These are phyloP conservation scores for Nettapus auritus DNA, from an alignment of 2,113 vertebrate species.

Conservation along the genomic window DNA sequence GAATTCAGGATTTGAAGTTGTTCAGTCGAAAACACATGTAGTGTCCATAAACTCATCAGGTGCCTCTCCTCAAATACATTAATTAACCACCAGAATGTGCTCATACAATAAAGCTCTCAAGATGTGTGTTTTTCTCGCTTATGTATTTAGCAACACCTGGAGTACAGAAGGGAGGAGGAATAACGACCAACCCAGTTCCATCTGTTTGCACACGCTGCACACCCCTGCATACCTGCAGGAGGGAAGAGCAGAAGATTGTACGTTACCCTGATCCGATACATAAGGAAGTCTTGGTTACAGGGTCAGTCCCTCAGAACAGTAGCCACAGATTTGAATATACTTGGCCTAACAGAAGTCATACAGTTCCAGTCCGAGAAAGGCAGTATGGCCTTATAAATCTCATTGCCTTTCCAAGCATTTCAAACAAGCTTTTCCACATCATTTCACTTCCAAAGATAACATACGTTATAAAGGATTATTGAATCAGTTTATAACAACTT, in stretches of 20 bases:
- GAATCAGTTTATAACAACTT: neutral
- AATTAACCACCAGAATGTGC: neutral
- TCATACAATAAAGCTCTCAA: neutral
- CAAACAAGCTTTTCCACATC: constrained; percentile 11
- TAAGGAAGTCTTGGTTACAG: neutral
- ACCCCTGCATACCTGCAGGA: neutral
- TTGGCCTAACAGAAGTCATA: neutral
- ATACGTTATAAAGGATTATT: neutral
- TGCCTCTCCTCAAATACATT: neutral
- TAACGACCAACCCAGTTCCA: neutral
- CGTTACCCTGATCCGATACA: accelerated
- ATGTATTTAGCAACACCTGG: neutral
- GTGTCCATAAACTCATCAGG: neutral
- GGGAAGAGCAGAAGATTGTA: neutral
- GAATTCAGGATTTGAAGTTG: neutral
- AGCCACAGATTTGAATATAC: neutral
- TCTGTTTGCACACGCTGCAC: neutral
- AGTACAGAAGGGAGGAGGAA: neutral
- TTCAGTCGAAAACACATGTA: neutral
- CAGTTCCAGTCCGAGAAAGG: neutral
- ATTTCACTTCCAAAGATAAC: neutral
- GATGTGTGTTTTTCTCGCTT: neutral
- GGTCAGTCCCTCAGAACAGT: neutral
- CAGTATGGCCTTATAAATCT: neutral
- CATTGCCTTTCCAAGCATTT: neutral